A percentile compares a stretch with the other conserved stretches of the same genome.
These are phyloP conservation scores for Muscicapa striata DNA, from an alignment of 2,797 vertebrate species.

Conservation along the genomic window DNA sequence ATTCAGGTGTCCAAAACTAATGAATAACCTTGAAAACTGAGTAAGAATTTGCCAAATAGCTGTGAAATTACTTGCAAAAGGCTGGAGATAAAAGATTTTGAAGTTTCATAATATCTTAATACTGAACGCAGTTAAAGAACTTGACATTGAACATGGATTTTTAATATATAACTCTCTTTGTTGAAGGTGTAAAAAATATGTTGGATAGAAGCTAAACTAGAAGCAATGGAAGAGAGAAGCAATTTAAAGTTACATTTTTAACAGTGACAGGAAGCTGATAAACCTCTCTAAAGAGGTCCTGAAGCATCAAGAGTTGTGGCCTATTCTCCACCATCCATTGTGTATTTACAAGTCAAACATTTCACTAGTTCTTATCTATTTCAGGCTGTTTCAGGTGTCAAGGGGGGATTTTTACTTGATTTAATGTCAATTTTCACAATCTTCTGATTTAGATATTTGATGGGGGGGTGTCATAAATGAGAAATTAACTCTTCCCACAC, in stretches of 20 bases:
- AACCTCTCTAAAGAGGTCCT: not conserved
- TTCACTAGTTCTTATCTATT: not conserved
- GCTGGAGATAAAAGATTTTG: not conserved
- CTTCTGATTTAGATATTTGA: not conserved
- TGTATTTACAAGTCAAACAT: not conserved
- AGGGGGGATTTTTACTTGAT: not conserved
- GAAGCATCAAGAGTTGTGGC: not conserved
- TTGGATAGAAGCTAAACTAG: not conserved
- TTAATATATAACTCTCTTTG: not conserved
- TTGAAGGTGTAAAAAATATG: not conserved
- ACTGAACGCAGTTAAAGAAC: not conserved
- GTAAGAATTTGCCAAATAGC: not conserved
- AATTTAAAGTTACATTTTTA: not conserved
- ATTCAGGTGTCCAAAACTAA: not conserved
- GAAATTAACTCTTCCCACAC: not conserved
- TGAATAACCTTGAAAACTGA: not conserved
- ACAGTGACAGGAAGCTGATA: not conserved
- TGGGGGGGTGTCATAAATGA: not conserved
- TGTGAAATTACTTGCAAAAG: not conserved
- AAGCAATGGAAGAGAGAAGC: not conserved
- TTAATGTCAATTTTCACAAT: not conserved
- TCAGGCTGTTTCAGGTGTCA: not conserved
- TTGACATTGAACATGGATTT: not conserved
- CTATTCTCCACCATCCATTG: not conserved
- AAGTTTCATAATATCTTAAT: not conserved